These are phyloP conservation scores for Drosophila ambigua DNA, from an alignment of 1,140 invertebrate genomes.

Conservation along the genomic window DNA sequence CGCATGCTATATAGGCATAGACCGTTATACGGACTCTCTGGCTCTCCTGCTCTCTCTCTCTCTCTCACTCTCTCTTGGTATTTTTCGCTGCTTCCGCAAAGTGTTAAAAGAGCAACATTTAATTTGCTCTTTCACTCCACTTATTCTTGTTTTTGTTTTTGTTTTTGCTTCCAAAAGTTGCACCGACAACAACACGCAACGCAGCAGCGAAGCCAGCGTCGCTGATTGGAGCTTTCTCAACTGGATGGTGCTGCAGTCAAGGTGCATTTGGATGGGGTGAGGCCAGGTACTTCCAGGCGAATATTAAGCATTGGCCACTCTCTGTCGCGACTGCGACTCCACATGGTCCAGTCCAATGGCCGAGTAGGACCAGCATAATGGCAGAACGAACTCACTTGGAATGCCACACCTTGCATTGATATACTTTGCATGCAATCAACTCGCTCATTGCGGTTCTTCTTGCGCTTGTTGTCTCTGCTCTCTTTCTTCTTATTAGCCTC, in stretches of 20 bases:
- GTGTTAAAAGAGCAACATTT: constrained; percentile 28
- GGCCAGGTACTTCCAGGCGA: too few species aligned
- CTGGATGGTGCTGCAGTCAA: constrained; percentile 43
- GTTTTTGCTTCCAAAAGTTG: constrained; percentile 13
- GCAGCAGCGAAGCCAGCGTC: constrained; percentile 19
- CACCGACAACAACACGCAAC: constrained; percentile 13
- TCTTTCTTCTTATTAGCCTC: constrained; percentile 74
- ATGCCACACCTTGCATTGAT: too few species aligned
- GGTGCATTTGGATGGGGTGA: too few species aligned
- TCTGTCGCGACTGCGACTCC: too few species aligned
- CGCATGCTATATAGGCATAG: constrained; percentile 59
- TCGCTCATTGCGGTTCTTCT: constrained; percentile 57
- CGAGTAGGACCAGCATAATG: too few species aligned
- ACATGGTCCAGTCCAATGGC: too few species aligned
- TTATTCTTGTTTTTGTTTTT: constrained; percentile 2
- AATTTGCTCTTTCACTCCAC: constrained; percentile 22
- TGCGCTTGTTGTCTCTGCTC: constrained; percentile 22
- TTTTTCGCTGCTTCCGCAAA: constrained; percentile 19
- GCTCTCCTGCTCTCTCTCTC: constrained; percentile 13
- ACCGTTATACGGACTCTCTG: constrained; percentile 46
- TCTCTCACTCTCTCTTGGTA: constrained; percentile 18
- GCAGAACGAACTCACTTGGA: too few species aligned
- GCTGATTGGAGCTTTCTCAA: constrained; percentile 52
- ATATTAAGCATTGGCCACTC: too few species aligned
- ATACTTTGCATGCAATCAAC: constrained; percentile 48